Conservation (phyloP, 1,140 invertebrate species). For the Ceratina australensis region DNA sequence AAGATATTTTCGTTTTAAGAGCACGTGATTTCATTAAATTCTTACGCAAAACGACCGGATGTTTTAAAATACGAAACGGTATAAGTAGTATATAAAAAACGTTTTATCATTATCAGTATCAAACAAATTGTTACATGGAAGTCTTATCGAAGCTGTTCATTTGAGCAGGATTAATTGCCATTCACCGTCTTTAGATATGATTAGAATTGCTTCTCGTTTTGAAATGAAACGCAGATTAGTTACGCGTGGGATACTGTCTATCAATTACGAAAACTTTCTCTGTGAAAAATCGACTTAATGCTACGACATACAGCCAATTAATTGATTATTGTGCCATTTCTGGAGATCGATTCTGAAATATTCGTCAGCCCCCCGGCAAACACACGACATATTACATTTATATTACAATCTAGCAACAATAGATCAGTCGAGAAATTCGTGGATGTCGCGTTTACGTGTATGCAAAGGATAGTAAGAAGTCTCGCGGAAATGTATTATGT, state of each 20-base stretch:
- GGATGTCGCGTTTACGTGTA: background rate
- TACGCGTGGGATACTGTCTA: background rate
- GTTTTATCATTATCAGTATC: too few relatives aligned
- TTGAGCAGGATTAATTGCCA: slow-evolving; percentile 41
- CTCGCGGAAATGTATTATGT: background rate
- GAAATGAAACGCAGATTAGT: slow-evolving; percentile 5
- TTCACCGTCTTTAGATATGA: slow-evolving; percentile 34
- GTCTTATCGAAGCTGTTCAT: background rate
- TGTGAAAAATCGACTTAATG: background rate
- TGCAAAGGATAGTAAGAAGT: slow-evolving; percentile 30
- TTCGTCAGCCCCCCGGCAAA: background rate
- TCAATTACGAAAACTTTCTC: background rate
- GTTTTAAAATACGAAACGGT: background rate
- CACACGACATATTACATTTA: slow-evolving; percentile 18
- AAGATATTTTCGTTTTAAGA: slow-evolving; percentile 3
- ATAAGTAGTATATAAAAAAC: background rate
- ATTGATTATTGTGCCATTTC: slow-evolving; percentile 34
- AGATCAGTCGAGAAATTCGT: slow-evolving; percentile 26
- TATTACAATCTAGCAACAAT: slow-evolving; percentile 40
- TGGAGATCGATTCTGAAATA: slow-evolving; percentile 15
- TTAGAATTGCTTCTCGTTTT: slow-evolving; percentile 50
- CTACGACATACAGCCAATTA: slow-evolving; percentile 27
- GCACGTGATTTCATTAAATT: background rate
- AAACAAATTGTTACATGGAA: background rate
- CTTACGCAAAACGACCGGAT: background rate